A percentile compares a stretch with the other conserved stretches of the same genome.
These are phyloP conservation scores for Microplitis manilae DNA, from an alignment of 2,888 invertebrate species.

Conservation along the genomic window DNA sequence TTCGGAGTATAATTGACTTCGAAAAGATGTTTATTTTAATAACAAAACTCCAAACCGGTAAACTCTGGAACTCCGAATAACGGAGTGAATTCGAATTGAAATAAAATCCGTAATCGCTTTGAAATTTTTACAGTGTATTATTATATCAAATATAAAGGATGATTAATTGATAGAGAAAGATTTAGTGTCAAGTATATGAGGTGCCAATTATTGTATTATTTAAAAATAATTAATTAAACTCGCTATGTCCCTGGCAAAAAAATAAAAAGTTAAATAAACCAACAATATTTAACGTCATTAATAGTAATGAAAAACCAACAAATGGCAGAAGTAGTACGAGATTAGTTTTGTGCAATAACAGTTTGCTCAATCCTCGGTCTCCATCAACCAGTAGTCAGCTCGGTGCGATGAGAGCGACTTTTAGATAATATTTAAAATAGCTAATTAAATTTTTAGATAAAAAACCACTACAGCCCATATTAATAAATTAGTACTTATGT, in stretches of 20 bases:
- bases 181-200: background rate
- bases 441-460: constrained; percentile 17
- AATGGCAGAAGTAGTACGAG: constrained; percentile 40
- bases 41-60: no score
- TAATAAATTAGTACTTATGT: constrained; percentile 10
- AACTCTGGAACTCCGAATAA: no score
- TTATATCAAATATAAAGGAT: constrained; percentile 10
- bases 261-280: constrained; percentile 14
- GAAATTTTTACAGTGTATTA: background rate
- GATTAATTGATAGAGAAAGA: constrained; percentile 8
- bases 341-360: constrained; percentile 67
- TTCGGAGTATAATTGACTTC: no score
- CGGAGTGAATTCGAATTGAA: background rate
- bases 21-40: no score
- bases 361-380: constrained; percentile 70
- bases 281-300: background rate
- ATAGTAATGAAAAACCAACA: constrained; percentile 20
- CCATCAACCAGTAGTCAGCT: constrained; percentile 66
- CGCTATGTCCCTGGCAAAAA: constrained; percentile 49
- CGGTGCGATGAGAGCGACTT: constrained; percentile 60
- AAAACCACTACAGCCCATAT: constrained; percentile 31
- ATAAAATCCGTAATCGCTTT: background rate
- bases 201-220: constrained; percentile 25
- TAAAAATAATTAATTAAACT: constrained; percentile 39
- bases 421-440: constrained; percentile 43